Evolutionary conservation across 2,797 vertebrate genomes (phyloP).

Genomic region (Anguilla megastoma): DNA sequence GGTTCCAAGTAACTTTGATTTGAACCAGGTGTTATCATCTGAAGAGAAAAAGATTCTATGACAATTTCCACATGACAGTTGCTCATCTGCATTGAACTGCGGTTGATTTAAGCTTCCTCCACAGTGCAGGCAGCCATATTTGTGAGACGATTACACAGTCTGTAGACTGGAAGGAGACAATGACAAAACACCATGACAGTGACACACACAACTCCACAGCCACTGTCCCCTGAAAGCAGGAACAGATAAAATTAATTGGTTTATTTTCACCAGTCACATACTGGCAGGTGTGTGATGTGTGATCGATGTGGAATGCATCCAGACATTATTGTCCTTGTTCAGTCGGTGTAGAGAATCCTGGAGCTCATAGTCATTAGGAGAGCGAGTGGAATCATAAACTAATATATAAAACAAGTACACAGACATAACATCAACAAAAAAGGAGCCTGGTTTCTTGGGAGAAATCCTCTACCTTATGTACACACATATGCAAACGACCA

Average conservation of each 20-base stretch:
- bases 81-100: not conserved
- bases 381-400: not conserved
- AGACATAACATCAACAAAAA: not conserved
- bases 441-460: not conserved
- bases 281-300: slow-evolving; percentile 3
- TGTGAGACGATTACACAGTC: not conserved
- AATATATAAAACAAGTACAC: not conserved
- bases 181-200: slow-evolving; percentile 1
- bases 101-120: not conserved
- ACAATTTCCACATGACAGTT: not conserved
- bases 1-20: not conserved
- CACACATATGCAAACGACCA: not conserved
- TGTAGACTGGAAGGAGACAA: not conserved
- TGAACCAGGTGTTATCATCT: not conserved
- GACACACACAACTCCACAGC: not conserved
- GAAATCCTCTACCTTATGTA: not conserved
- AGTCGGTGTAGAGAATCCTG: not conserved
- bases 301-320: slow-evolving; percentile 6
- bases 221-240: slow-evolving; percentile 3
- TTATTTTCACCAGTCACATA: slow-evolving; percentile 8
- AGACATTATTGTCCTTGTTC: slow-evolving; percentile 14
- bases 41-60: not conserved
- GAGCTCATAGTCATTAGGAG: not conserved
- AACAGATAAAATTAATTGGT: slow-evolving; percentile 13
- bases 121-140: not conserved